These are phyloP conservation scores for Helarctos malayanus DNA, from an alignment of 2,797 vertebrate genomes.

Conservation along the genomic window DNA sequence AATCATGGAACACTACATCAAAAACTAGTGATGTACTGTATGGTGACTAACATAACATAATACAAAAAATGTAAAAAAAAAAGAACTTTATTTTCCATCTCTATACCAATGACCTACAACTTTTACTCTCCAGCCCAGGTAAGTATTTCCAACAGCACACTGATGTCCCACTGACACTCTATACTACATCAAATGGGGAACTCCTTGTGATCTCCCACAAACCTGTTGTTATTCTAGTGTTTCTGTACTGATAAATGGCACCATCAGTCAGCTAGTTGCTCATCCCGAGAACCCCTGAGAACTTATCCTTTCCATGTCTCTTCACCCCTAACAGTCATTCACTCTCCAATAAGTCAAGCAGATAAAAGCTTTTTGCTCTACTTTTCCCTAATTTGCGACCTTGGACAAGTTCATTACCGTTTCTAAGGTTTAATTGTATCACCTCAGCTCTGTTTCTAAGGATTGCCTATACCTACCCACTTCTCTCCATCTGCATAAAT, in stretches of 20 bases:
- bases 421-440: not conserved
- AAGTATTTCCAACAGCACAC: not conserved
- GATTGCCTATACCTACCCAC: not conserved
- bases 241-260: not conserved
- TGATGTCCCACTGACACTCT: not conserved
- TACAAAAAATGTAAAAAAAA: too few relatives aligned
- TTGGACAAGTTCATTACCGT: not conserved
- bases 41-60: too few relatives aligned
- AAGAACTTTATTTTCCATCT: not conserved
- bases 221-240: not conserved
- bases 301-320: not conserved
- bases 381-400: not conserved
- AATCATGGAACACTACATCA: too few relatives aligned
- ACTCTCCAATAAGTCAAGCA: not conserved
- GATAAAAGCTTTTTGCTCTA: not conserved
- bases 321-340: not conserved
- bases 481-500: not conserved
- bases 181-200: not conserved
- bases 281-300: not conserved
- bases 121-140: not conserved
- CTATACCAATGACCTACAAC: not conserved
- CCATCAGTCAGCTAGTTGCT: not conserved
- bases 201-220: not conserved
- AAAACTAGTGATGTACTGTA: too few relatives aligned
- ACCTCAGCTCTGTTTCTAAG: not conserved